Evolutionary conservation across 2,113 vertebrate genomes (phyloP), one percentile per base, ranked within the genome.

Genomic region (Mastomys coucha): DNA sequence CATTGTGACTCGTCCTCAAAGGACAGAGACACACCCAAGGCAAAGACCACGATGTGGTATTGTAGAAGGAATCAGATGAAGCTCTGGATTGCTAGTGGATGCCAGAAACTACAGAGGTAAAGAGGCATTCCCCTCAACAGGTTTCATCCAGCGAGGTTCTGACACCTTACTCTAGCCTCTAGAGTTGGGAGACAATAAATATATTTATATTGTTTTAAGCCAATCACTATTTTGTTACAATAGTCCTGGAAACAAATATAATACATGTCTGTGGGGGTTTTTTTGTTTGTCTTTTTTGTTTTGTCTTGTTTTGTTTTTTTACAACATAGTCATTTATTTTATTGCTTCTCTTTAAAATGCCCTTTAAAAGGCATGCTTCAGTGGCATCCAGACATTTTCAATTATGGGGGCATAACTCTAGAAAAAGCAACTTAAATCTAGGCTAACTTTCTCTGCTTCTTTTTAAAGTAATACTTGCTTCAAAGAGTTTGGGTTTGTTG

Each of bases 341-440:
- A 85, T 63, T 65, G 42, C 4, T 93, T 96, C 63, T 58, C 67
- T 33, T 19, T 49, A 75, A 92, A 94, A 80, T 28, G 1, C 17
- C 28, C 42, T 78, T 81, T 89, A 28, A 63, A 86, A 93, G 19
- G n/a, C 39, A n/a, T 60, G 16, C 67, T 91, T 91, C 24, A 45
- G 22, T 75, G 39, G 39, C 45, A 95, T 56, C 36, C 19, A 96
- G 63, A 63, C 80, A 89, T 9, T 51, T 91, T 53, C 76, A 24
- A 9, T 14, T 11, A 2, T 93, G 33, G 85, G 49, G 75, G 78
- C 53, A 13, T 20, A 49, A 39, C 9, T 78, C 65, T 26, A 70
- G 39, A 92, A 95, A 90, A 26, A 88, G 60, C 31, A 22, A 60
- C 49, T 92, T 92, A 84, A 75, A 85, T 88, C 60, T 92, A 7